Conservation (phyloP, 2,888 invertebrate species). For the Pedicia rivosa region DNA sequence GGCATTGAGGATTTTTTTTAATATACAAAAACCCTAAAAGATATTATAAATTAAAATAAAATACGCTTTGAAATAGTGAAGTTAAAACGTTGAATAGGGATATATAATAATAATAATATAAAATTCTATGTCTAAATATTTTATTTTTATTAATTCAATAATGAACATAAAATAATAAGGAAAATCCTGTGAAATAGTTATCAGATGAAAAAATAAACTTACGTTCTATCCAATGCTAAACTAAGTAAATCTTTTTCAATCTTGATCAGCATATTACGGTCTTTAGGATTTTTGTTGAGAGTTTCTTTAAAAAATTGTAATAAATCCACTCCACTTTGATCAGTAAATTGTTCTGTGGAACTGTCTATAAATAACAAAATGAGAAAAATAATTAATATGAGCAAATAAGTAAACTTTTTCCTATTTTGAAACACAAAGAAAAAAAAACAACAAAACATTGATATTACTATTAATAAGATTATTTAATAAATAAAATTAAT, state of each 20-base stretch:
- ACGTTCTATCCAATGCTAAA: constrained; percentile 71
- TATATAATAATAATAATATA: no score
- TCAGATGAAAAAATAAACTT: constrained; percentile 23
- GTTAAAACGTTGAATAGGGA: no score
- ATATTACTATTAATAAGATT: no score
- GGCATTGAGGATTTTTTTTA: no score
- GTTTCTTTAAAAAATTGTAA: constrained; percentile 81
- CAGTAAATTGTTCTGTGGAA: constrained; percentile 57
- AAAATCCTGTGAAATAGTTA: not conserved
- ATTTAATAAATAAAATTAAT: no score
- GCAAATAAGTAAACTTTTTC: no score
- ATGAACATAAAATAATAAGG: constrained; percentile 1
- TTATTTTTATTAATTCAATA: not conserved
- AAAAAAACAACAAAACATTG: no score
- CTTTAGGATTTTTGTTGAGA: constrained; percentile 77
- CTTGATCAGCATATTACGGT: constrained; percentile 66
- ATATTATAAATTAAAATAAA: no score
- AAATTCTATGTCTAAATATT: not conserved
- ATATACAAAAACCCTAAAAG: no score
- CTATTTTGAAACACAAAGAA: not conserved
- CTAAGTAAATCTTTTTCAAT: constrained; percentile 77
- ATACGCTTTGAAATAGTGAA: no score
- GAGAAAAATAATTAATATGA: no score
- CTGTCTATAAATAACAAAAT: constrained; percentile 39
- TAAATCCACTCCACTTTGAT: constrained; percentile 61